Evolutionary conservation across 2,797 vertebrate species (phyloP).

Genomic region (Halcyon leucocephala): DNA sequence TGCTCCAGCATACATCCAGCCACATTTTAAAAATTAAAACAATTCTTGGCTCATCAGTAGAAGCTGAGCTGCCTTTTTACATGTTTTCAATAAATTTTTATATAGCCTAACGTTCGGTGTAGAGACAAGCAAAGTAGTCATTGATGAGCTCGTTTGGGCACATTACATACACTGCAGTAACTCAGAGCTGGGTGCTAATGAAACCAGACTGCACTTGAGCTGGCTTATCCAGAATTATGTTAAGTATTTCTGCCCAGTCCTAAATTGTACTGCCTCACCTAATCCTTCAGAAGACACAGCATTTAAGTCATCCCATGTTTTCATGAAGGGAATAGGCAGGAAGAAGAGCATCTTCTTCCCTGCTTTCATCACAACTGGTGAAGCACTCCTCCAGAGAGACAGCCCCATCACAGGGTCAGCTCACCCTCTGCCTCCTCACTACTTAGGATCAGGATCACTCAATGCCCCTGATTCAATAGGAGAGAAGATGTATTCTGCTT

Average conservation of each 20-base stretch:
- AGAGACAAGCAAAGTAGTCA: background rate
- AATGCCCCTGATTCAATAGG: accelerated
- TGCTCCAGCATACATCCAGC: background rate
- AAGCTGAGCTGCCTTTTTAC: background rate
- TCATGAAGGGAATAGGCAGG: background rate
- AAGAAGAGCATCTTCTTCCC: background rate
- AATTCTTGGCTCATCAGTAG: background rate
- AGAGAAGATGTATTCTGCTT: background rate
- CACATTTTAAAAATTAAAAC: background rate
- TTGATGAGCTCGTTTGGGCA: background rate
- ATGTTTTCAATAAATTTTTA: background rate
- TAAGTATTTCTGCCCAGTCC: background rate
- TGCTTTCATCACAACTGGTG: accelerated
- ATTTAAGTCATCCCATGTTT: background rate
- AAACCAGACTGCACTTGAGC: background rate
- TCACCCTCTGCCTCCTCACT: background rate
- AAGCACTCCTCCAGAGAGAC: background rate
- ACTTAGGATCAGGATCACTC: background rate
- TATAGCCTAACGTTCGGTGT: background rate
- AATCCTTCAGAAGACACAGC: background rate
- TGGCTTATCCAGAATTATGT: background rate
- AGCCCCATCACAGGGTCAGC: no score
- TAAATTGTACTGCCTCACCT: background rate
- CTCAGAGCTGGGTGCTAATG: background rate
- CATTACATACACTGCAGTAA: background rate